Base-by-base conservation (phyloP, 2,888 invertebrate species). In the Amphipoea oculea region DNA sequence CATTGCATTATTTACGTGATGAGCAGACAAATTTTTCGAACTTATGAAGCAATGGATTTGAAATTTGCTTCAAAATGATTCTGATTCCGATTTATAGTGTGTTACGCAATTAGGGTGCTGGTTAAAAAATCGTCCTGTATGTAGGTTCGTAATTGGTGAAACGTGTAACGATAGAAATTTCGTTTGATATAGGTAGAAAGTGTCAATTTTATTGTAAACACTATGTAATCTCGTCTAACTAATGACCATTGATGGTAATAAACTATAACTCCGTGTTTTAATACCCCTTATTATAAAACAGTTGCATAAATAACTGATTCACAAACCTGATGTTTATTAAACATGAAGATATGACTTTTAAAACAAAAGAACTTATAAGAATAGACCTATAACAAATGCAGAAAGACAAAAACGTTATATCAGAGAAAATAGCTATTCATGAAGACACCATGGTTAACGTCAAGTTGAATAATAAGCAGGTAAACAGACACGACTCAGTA, bases 361-460 rank as follows among this genome's bases (percentile, higher is more conserved):
- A 78, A 51, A 84, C 48, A 65, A 79, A 60, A 51, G 29, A n/a
- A 11, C 9, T 0, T 63, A 29, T 9, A 67, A 74, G 7, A 3
- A 14, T 66, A 54, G 20, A 20, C 29, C 29, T 54, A 62, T 48
- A 65, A 65, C 17, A 73, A 54, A 84, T n/a, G 40, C 12, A 40
- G 29, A 81, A 60, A 69, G 11, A 40, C 20, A 54, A 66, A 84
- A 40, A 62, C n/a, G n/a, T 12, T 51, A 36, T 65, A 40, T 2
- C 11, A 60, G 7, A 72, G 42, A 71, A 72, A 86, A 76, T 23
- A 60, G 20, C 12, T 65, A 62, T 76, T 69, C 72, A 76, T 36
- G 14, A 86, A 69, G 76, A 62, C 60, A 70, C 60, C 77, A 83
- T 86, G 86, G 86, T 17, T 40, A 54, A 23, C 36, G 6, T 36